Conservation (phyloP, 2,888 invertebrate species). For the Auanema freiburgensis region DNA sequence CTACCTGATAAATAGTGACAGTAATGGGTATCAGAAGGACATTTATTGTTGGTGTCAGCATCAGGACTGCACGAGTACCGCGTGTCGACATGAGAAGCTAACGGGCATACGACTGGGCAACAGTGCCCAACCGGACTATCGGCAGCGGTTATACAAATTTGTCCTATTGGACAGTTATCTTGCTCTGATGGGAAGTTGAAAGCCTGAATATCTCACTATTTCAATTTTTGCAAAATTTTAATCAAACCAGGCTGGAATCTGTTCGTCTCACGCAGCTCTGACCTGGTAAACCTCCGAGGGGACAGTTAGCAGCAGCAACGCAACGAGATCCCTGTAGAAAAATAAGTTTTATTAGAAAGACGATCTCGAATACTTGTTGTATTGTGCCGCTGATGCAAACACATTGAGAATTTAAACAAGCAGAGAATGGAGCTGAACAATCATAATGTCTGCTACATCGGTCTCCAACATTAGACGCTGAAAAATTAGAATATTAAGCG, state of each 20-base stretch:
- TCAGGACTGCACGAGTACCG: conserved; percentile 49
- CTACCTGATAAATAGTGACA: conserved; percentile 59
- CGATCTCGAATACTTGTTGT: conserved; percentile 27
- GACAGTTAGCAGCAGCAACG: conserved; percentile 62
- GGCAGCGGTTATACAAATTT: conserved; percentile 54
- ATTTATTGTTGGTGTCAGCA: conserved; percentile 33
- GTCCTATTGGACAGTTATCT: conserved; percentile 56
- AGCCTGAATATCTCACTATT: conserved; percentile 25
- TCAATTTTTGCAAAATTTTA: conserved; percentile 8
- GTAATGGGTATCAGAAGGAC: conserved; percentile 61
- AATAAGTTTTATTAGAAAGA: background rate
- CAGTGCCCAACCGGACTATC: conserved; percentile 62
- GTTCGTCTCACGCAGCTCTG: conserved; percentile 52
- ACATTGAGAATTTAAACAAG: conserved; percentile 61
- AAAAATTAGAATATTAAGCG: conserved; percentile 13
- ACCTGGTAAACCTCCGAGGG: conserved; percentile 57
- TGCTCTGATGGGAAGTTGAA: conserved; percentile 46
- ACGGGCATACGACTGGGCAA: conserved; percentile 61
- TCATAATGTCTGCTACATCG: conserved; percentile 62
- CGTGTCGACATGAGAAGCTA: conserved; percentile 52
- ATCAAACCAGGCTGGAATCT: conserved; percentile 36
- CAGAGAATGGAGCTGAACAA: conserved; percentile 63
- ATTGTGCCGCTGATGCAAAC: conserved; percentile 62
- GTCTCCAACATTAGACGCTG: conserved; percentile 60
- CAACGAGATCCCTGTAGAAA: conserved; percentile 49